Conservation (phyloP, 2,888 invertebrate genomes). For the Lycocerus yunnanus region DNA sequence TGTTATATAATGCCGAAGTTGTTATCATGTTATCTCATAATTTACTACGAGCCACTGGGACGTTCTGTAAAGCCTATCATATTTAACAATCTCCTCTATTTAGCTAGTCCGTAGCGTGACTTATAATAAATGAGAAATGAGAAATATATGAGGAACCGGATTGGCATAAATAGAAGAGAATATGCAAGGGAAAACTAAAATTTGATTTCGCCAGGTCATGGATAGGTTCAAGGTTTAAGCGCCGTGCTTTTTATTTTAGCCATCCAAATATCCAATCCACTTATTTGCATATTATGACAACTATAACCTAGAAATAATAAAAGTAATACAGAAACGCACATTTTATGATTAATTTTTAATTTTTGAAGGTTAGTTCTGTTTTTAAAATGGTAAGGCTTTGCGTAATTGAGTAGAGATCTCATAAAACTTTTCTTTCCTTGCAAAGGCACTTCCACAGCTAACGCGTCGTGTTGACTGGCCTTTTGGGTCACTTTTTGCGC, state of each 20-base stretch:
- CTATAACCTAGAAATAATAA: not conserved
- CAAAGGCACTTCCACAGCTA: not conserved
- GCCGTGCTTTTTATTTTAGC: not conserved
- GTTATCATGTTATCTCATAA: constrained; percentile 3
- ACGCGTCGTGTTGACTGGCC: not conserved
- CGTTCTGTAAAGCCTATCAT: not conserved
- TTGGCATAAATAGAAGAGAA: constrained; percentile 15
- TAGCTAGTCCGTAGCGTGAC: constrained; percentile 18
- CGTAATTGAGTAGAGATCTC: not conserved
- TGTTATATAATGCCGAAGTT: not conserved
- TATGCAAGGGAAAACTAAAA: constrained; percentile 17
- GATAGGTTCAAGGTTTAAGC: constrained; percentile 24
- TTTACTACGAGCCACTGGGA: not conserved
- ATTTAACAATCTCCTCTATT: not conserved
- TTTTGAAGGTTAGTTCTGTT: not conserved
- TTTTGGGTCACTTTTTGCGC: not conserved
- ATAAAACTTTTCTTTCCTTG: not conserved
- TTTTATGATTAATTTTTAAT: constrained; percentile 1
- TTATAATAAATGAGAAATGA: constrained; percentile 16
- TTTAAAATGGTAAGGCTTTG: not conserved
- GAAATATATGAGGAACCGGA: constrained; percentile 15
- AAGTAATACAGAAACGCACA: not conserved
- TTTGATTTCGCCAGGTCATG: constrained; percentile 24
- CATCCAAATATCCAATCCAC: not conserved
- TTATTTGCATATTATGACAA: not conserved